phyloP scores from a whole-genome alignment of 2,888 invertebrate species.

The Apamea epomidion region DNA sequence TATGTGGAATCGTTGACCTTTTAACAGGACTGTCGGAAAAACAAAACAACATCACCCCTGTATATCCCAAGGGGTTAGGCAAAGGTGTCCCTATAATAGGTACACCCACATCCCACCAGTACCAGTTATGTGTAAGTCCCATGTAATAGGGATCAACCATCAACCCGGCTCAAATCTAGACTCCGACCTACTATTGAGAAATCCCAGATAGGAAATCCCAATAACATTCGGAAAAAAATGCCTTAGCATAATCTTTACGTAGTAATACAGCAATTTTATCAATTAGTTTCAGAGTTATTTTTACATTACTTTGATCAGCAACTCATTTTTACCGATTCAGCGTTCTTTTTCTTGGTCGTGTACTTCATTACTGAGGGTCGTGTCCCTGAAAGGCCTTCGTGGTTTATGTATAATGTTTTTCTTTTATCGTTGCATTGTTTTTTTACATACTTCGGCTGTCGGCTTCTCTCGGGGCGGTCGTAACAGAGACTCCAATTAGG shows the following conservation, averaged over 20 bases:
- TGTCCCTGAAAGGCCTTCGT: too few relatives aligned
- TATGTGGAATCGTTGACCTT: constrained; percentile 28
- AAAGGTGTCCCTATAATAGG: background rate
- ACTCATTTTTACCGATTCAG: too few relatives aligned
- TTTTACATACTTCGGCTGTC: too few relatives aligned
- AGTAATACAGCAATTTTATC: background rate
- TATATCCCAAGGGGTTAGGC: background rate
- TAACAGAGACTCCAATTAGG: too few relatives aligned
- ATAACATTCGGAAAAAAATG: background rate
- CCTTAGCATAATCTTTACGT: background rate
- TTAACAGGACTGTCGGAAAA: background rate
- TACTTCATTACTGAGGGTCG: too few relatives aligned
- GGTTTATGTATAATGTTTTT: too few relatives aligned
- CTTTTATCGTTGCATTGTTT: too few relatives aligned
- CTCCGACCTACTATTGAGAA: background rate
- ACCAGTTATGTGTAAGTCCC: background rate
- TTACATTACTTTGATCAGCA: background rate
- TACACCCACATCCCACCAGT: background rate
- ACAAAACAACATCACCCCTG: background rate
- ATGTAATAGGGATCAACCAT: too few relatives aligned
- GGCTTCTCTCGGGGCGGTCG: too few relatives aligned
- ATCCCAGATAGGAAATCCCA: background rate
- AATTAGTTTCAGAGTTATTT: background rate
- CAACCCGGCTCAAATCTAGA: background rate
- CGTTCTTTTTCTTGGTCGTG: background rate